These are phyloP conservation scores for Elgaria multicarinata DNA, from an alignment of 2,113 vertebrate species.

Conservation along the genomic window DNA sequence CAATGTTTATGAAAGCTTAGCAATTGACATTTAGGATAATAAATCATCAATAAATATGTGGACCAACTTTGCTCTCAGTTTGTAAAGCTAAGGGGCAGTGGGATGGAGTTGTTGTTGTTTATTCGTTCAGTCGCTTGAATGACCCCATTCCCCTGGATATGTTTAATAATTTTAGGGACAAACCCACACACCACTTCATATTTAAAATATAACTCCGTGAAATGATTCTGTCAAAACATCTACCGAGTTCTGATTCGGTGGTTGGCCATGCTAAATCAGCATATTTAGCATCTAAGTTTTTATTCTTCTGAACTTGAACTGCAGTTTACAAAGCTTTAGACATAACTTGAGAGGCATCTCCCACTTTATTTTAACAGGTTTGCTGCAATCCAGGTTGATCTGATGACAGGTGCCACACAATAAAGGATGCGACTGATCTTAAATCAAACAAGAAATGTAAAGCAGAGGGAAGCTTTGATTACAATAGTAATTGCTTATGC, in stretches of 20 bases:
- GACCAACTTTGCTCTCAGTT: not conserved
- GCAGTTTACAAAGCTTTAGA: not conserved
- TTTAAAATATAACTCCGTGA: not conserved
- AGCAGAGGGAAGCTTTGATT: conserved; percentile 32
- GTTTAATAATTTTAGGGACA: not conserved
- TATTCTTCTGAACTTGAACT: not conserved
- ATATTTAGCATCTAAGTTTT: not conserved
- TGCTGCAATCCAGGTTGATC: not conserved
- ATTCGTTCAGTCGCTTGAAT: too few relatives aligned
- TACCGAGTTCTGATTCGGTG: not conserved
- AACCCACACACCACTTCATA: not conserved
- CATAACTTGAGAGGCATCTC: not conserved
- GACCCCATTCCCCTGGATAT: not conserved
- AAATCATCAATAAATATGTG: fast-evolving
- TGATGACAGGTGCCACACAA: not conserved
- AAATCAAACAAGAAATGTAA: conserved; percentile 26
- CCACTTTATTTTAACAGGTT: not conserved
- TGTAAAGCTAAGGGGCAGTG: not conserved
- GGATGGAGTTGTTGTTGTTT: too few relatives aligned
- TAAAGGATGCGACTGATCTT: conserved; percentile 12
- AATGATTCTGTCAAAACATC: not conserved
- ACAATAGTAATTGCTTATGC: conserved; percentile 26
- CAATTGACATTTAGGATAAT: not conserved
- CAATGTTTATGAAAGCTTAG: not conserved
- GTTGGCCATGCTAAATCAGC: not conserved